Conservation (phyloP, 2,113 vertebrate species). For the Paradisaea rubra region DNA sequence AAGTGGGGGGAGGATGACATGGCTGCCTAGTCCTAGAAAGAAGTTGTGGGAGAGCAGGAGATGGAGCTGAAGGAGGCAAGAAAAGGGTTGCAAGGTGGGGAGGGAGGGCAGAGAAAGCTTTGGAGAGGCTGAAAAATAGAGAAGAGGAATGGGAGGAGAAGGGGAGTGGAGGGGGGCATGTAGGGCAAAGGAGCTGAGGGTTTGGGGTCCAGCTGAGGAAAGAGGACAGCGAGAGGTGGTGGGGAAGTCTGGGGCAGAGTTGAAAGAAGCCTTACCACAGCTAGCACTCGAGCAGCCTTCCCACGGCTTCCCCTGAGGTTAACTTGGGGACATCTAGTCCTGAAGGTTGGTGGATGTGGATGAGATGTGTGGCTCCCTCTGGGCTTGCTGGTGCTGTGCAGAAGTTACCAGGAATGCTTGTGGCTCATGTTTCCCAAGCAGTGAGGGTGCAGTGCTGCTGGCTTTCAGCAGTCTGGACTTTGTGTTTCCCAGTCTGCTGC, state of each 20-base stretch:
- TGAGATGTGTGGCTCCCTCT: neutral
- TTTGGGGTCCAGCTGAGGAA: neutral
- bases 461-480: neutral
- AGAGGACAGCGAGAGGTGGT: neutral
- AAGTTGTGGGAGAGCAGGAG: neutral
- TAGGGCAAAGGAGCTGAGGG: neutral
- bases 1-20: neutral
- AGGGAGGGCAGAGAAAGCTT: neutral
- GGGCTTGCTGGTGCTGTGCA: neutral
- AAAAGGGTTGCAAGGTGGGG: neutral
- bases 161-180: rapidly evolving
- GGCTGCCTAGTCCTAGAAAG: neutral
- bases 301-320: rapidly evolving
- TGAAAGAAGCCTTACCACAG: neutral
- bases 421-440: neutral
- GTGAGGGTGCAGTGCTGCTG: neutral
- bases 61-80: neutral
- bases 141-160: neutral
- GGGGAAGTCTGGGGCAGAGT: neutral
- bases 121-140: neutral
- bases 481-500: neutral
- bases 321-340: neutral
- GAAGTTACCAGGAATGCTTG: neutral
- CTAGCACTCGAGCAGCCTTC: neutral
- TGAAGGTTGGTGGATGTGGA: neutral